Conservation (phyloP, 23 tunicate genomes). For the Diplosoma virens region DNA sequence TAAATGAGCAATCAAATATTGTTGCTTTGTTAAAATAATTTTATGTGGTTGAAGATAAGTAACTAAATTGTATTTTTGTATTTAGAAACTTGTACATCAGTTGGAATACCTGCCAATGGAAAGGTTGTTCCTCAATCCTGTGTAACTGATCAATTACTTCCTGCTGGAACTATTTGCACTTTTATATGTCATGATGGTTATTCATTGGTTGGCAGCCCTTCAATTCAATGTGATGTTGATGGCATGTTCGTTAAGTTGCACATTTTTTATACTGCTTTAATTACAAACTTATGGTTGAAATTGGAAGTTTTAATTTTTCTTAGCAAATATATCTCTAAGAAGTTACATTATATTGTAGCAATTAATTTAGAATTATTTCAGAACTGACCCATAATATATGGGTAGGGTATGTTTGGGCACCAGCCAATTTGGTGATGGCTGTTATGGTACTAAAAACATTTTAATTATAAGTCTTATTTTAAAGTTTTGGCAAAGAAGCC, state of each 20-base stretch:
- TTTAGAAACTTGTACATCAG: conserved; percentile 57
- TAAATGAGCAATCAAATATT: no score
- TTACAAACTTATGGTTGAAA: not conserved
- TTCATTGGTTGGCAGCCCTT: conserved; percentile 63
- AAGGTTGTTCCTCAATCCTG: conserved; percentile 44
- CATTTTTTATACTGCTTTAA: no score
- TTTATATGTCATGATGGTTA: conserved; percentile 57
- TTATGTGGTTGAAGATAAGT: no score
- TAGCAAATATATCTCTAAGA: not conserved
- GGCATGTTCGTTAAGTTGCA: conserved; percentile 58
- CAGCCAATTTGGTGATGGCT: no score
- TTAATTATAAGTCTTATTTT: no score
- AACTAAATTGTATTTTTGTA: not conserved
- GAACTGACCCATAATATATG: no score
- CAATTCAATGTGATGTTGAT: conserved; percentile 60
- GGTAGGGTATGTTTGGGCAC: no score
- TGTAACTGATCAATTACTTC: conserved; percentile 15
- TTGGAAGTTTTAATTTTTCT: not conserved
- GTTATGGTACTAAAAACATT: no score
- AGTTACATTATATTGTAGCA: no score
- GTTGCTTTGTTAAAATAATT: no score
- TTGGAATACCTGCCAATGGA: conserved; percentile 53
- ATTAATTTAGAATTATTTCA: no score
- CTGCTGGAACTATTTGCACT: conserved; percentile 47
- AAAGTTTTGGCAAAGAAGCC: no score